Conservation (phyloP, 2,888 invertebrate genomes). For the Selenia dentaria region DNA sequence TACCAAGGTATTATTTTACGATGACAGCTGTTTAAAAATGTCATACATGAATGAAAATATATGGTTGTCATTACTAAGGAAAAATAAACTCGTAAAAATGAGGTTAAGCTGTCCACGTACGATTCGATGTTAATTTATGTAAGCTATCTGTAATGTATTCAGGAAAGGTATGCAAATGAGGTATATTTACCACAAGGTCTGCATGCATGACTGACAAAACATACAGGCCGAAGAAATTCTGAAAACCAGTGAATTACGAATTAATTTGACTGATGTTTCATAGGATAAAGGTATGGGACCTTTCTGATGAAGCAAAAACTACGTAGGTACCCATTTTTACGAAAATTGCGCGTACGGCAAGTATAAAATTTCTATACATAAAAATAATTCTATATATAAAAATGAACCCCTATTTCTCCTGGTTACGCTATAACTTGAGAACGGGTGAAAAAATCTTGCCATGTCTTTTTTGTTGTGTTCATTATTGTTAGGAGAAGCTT, state of each 20-base stretch:
- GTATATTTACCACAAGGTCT: constrained; percentile 18
- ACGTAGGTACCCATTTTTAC: too few relatives aligned
- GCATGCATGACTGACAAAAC: constrained; percentile 10
- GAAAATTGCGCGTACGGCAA: too few relatives aligned
- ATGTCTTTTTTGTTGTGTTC: too few relatives aligned
- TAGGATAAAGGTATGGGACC: too few relatives aligned
- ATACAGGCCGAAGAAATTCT: constrained; percentile 1
- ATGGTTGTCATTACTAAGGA: constrained; percentile 13
- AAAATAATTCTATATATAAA: too few relatives aligned
- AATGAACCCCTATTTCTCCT: too few relatives aligned
- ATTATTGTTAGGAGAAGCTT: too few relatives aligned
- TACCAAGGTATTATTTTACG: neutral
- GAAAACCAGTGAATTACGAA: constrained; percentile 6
- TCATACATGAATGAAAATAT: neutral
- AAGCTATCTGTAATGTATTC: constrained; percentile 32
- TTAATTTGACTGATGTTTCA: neutral
- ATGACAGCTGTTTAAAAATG: neutral
- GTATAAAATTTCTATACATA: too few relatives aligned
- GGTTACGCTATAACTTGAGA: too few relatives aligned
- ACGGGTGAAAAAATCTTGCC: too few relatives aligned
- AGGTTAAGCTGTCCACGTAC: constrained; percentile 7
- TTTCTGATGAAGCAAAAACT: too few relatives aligned
- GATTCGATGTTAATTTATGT: constrained; percentile 13
- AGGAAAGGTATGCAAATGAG: constrained; percentile 34
- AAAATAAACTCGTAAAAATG: constrained; percentile 3